Conservation (phyloP, 2,113 vertebrate genomes). For the Bettongia penicillata region DNA sequence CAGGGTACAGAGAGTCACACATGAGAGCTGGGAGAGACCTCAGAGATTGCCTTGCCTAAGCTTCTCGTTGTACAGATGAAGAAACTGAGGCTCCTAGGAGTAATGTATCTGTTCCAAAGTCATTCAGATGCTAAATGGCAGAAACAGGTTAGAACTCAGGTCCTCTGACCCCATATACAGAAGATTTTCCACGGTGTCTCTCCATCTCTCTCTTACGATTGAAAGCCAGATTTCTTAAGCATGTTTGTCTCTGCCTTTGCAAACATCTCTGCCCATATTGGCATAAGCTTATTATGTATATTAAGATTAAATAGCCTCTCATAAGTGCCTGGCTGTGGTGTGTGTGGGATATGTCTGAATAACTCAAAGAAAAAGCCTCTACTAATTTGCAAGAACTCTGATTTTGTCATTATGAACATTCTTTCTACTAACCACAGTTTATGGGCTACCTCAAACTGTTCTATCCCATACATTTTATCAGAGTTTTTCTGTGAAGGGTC, state of each 20-base stretch:
- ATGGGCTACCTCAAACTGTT: background rate
- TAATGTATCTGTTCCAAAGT: background rate
- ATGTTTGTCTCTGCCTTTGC: background rate
- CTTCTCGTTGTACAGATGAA: background rate
- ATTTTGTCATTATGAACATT: background rate
- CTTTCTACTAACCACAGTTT: background rate
- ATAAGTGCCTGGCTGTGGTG: background rate
- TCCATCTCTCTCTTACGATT: background rate
- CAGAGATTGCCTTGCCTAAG: background rate
- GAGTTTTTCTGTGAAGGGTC: background rate
- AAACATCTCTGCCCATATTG: background rate
- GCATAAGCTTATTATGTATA: background rate
- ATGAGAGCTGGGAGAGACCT: background rate
- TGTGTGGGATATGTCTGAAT: background rate
- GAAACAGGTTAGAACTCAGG: background rate
- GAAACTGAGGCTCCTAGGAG: background rate
- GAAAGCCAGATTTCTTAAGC: background rate
- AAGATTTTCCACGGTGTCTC: background rate
- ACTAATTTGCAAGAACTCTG: background rate
- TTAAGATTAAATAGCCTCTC: background rate
- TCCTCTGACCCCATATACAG: background rate
- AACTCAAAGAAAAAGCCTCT: background rate
- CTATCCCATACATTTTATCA: background rate
- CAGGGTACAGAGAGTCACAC: background rate
- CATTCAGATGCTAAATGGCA: background rate